These are phyloP conservation scores for Sarcophaga bullata DNA, from an alignment of 1,140 invertebrate genomes.

Conservation along the genomic window DNA sequence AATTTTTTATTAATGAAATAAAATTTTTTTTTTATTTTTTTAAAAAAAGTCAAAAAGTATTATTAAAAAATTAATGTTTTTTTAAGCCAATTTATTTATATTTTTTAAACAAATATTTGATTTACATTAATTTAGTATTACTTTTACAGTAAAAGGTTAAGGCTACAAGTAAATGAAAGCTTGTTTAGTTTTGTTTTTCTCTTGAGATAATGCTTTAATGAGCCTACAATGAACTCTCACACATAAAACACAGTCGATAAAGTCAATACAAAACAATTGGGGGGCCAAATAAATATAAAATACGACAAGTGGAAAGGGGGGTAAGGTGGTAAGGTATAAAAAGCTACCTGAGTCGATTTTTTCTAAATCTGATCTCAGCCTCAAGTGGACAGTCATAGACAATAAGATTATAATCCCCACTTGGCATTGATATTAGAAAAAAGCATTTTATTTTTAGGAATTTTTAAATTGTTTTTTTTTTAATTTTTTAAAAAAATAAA, in stretches of 20 bases:
- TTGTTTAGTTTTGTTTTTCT: too few species aligned
- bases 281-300: too few species aligned
- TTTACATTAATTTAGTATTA: too few species aligned
- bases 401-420: slow-evolving; percentile 62
- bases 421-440: slow-evolving; percentile 46
- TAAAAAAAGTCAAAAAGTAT: slow-evolving; percentile 27
- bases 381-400: slow-evolving; percentile 65
- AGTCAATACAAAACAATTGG: too few species aligned
- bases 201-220: too few species aligned
- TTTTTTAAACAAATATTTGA: too few species aligned
- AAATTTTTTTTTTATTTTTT: slow-evolving; percentile 34
- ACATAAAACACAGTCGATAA: too few species aligned
- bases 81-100: too few species aligned
- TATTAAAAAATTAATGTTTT: slow-evolving; percentile 14
- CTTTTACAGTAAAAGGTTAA: too few species aligned
- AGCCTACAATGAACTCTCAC: too few species aligned
- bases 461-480: background rate
- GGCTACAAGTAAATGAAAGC: too few species aligned
- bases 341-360: slow-evolving; percentile 62
- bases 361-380: slow-evolving; percentile 63
- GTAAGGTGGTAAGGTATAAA: background rate
- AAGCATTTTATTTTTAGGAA: slow-evolving; percentile 1
- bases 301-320: background rate
- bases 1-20: background rate
- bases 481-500: background rate